These are phyloP conservation scores for Hirtodrosophila confusa DNA, from an alignment of 2,888 invertebrate genomes.

Conservation along the genomic window DNA sequence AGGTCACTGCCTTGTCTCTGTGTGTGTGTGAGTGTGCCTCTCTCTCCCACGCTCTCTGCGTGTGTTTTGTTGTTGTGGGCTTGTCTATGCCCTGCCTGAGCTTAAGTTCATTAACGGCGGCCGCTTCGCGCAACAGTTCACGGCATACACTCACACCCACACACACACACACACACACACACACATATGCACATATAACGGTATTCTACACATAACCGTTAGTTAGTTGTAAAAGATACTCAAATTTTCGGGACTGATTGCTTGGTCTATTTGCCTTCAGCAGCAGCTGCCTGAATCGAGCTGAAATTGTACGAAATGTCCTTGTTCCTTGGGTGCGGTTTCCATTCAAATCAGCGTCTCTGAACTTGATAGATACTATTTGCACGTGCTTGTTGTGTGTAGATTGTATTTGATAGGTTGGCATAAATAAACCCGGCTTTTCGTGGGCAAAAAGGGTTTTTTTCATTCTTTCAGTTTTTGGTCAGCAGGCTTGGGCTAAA, in stretches of 20 bases:
- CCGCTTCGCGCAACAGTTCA: conserved; percentile 70
- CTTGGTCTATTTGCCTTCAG: conserved; percentile 28
- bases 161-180: background rate
- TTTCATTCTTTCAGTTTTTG: conserved; percentile 2
- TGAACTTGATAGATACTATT: conserved; percentile 60
- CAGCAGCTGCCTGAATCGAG: conserved; percentile 37
- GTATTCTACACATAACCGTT: conserved; percentile 32
- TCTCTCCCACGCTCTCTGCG: conserved; percentile 12
- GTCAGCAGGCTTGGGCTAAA: too few species aligned
- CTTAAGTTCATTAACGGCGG: conserved; percentile 72
- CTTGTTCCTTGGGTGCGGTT: conserved; percentile 31
- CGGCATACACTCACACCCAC: conserved; percentile 29
- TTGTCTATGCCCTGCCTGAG: conserved; percentile 43
- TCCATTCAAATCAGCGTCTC: conserved; percentile 44
- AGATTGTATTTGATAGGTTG: conserved; percentile 45
- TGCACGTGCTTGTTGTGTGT: conserved; percentile 56
- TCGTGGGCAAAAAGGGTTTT: conserved; percentile 33
- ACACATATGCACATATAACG: conserved; percentile 3
- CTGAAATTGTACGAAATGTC: conserved; percentile 36
- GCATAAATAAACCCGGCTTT: conserved; percentile 39
- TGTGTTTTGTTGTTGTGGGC: conserved; percentile 8
- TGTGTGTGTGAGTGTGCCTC: conserved; percentile 5
- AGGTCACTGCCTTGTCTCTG: conserved; percentile 63
- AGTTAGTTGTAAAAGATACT: conserved; percentile 59
- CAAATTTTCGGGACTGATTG: conserved; percentile 50